A percentile compares a stretch with the other conserved stretches of the same genome.
Evolutionary conservation across 2,113 vertebrate species (phyloP).

Genomic region (Phycodurus eques): DNA sequence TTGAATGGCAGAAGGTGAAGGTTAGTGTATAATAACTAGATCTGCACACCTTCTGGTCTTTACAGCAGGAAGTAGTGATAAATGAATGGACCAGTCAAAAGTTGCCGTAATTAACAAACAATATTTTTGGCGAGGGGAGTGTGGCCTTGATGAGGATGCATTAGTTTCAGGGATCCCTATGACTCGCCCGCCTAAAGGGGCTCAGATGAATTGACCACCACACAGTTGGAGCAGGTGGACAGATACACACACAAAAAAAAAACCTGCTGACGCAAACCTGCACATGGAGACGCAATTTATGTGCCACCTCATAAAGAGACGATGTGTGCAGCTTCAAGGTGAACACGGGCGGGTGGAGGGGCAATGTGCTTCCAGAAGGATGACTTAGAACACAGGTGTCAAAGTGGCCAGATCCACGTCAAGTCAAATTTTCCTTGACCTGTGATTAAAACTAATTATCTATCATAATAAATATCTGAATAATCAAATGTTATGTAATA

Average conservation of each 20-base stretch:
- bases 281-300: neutral
- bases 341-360: neutral
- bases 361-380: neutral
- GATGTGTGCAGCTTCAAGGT: neutral
- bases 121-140: neutral
- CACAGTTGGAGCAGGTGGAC: neutral
- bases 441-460: too few species aligned
- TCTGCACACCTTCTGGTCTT: neutral
- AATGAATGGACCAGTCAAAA: neutral
- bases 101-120: constrained; percentile 2
- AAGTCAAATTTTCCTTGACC: too few species aligned
- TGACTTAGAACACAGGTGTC: neutral
- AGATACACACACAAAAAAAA: neutral
- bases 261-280: neutral
- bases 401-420: too few species aligned
- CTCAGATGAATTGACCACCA: neutral
- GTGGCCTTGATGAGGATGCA: neutral
- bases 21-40: neutral
- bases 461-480: too few species aligned
- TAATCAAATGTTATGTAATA: too few species aligned
- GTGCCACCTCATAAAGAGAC: neutral
- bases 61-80: neutral
- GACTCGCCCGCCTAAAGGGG: neutral
- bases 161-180: neutral
- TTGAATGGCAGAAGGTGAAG: neutral